Percentiles rank a stretch among this genome's conserved stretches.
Conservation (phyloP, 1,140 invertebrate genomes). For the Polyergus mexicanus region DNA sequence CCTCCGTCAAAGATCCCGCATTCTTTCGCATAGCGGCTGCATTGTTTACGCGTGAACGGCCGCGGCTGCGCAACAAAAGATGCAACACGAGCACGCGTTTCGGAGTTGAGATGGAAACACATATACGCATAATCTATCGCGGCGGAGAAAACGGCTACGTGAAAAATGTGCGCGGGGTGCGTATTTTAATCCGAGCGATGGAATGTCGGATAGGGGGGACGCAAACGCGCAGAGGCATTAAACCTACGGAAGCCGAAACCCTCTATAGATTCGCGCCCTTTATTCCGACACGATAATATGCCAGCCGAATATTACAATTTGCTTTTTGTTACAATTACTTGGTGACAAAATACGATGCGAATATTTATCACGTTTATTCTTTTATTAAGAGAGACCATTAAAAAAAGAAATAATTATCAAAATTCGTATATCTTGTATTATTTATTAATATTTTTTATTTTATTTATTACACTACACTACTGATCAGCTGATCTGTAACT, state of each 20-base stretch:
- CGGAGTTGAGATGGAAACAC: conserved; percentile 16
- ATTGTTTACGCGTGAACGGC: conserved; percentile 62
- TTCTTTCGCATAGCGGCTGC: conserved; percentile 41
- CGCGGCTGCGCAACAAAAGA: conserved; percentile 62
- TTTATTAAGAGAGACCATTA: background rate
- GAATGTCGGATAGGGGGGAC: conserved; percentile 33
- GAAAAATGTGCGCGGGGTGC: conserved; percentile 64
- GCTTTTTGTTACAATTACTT: conserved; percentile 2
- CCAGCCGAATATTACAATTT: conserved; percentile 1
- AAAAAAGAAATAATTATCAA: background rate
- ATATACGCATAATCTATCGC: background rate
- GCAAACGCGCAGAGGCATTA: conserved; percentile 20
- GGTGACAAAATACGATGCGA: background rate
- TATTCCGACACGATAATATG: conserved; percentile 22
- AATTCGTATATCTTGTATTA: background rate
- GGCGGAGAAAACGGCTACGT: conserved; percentile 3
- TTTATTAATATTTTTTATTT: background rate
- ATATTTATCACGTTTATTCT: background rate
- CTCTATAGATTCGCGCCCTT: background rate
- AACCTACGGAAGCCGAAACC: background rate
- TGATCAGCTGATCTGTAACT: background rate
- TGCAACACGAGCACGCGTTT: conserved; percentile 55
- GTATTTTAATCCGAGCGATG: conserved; percentile 60
- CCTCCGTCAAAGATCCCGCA: conserved; percentile 16
- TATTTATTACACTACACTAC: background rate